A percentile compares a stretch with the other conserved stretches of the same genome.
Evolutionary conservation across 2,888 invertebrate genomes (phyloP).

Genomic region (Drosophila longiperda): DNA sequence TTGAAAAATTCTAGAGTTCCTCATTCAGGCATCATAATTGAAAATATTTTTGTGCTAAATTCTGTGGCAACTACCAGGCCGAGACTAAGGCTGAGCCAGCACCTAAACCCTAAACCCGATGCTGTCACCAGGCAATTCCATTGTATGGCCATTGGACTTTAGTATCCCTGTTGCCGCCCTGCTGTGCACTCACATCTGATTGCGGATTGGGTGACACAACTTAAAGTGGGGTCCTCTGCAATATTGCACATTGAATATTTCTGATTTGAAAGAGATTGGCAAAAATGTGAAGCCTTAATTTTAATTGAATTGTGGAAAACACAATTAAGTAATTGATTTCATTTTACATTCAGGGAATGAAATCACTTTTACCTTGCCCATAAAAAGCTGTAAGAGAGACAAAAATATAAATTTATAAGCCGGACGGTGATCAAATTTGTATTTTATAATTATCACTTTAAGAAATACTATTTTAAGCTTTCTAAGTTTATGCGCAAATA

Average conservation of each 20-base stretch:
- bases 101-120: constrained; percentile 24
- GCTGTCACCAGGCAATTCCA: constrained; percentile 64
- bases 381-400: background rate
- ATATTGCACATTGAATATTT: constrained; percentile 27
- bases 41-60: constrained; percentile 77
- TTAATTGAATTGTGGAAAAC: constrained; percentile 1
- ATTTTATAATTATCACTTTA: background rate
- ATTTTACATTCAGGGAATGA: no score
- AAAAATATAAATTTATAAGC: background rate
- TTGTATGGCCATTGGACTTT: constrained; percentile 61
- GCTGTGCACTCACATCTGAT: constrained; percentile 6
- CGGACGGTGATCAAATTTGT: background rate
- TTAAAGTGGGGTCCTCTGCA: constrained; percentile 1
- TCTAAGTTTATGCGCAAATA: background rate
- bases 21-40: constrained; percentile 74
- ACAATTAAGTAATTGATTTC: constrained; percentile 1
- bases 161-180: constrained; percentile 20
- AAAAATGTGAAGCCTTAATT: constrained; percentile 7
- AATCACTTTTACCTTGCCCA: background rate
- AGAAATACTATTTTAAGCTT: background rate
- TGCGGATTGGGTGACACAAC: constrained; percentile 9
- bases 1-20: constrained; percentile 79
- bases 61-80: constrained; percentile 52
- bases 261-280: constrained; percentile 22
- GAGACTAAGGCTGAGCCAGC: constrained; percentile 7